phyloP scores from a whole-genome alignment of 2,113 vertebrate genomes.

The Protobothrops flavoviridis region DNA sequence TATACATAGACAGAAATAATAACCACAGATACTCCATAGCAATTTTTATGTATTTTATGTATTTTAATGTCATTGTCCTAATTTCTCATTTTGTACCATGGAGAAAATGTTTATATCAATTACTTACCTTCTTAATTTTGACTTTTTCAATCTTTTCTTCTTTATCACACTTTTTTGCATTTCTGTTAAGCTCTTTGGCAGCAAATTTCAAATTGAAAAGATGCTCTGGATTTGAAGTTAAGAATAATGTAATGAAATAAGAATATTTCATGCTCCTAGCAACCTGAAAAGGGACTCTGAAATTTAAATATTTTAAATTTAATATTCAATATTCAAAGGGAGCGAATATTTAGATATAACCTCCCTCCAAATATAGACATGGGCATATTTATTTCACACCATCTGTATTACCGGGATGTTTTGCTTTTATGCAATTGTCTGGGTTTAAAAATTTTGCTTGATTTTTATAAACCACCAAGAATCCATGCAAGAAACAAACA shows the following conservation, averaged over 20 bases:
- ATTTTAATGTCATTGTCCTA: background rate
- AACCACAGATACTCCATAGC: background rate
- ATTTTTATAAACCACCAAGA: background rate
- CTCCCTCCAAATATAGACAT: background rate
- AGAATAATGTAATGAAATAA: slow-evolving; percentile 39
- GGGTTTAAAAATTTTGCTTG: background rate
- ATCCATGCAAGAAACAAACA: background rate
- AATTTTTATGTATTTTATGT: background rate
- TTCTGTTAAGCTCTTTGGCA: slow-evolving; percentile 89
- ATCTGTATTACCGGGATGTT: background rate
- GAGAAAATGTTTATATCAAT: background rate
- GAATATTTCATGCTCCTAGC: accelerated
- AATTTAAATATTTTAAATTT: accelerated
- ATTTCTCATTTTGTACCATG: background rate
- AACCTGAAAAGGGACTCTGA: background rate
- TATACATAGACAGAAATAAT: background rate
- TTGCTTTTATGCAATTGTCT: background rate
- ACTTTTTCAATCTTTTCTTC: slow-evolving; percentile 89
- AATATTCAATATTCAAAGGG: background rate
- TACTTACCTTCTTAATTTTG: slow-evolving; percentile 92
- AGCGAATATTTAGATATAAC: background rate
- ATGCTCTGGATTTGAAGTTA: slow-evolving; percentile 75
- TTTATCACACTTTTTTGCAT: slow-evolving; percentile 91
- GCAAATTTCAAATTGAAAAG: slow-evolving; percentile 93
- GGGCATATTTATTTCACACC: background rate